Evolutionary conservation across 2,113 vertebrate species (phyloP).

Genomic region (Arenaria interpres): DNA sequence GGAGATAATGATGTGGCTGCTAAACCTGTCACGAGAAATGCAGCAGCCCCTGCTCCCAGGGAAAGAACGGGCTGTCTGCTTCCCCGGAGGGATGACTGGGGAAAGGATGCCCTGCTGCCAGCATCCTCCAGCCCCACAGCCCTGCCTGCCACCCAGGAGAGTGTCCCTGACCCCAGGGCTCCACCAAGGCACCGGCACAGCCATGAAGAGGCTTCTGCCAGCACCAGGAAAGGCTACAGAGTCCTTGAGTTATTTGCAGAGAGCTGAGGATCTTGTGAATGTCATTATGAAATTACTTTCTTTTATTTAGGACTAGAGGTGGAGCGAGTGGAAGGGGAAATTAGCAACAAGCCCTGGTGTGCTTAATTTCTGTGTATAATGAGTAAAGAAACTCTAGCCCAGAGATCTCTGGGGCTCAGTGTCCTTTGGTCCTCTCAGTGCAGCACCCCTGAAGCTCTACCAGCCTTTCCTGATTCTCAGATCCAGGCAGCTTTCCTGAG

Average conservation of each 20-base stretch:
- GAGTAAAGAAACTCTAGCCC: neutral
- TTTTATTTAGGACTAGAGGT: neutral
- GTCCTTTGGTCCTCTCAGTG: neutral
- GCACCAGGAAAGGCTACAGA: neutral
- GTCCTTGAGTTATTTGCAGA: neutral
- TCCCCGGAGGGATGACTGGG: neutral
- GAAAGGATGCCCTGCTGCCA: neutral
- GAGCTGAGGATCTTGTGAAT: neutral
- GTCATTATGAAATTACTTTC: neutral
- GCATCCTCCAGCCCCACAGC: neutral
- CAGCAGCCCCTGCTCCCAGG: neutral
- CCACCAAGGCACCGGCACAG: neutral
- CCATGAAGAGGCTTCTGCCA: neutral
- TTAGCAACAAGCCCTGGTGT: fast-evolving
- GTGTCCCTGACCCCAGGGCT: fast-evolving
- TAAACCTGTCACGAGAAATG: neutral
- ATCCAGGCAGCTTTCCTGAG: neutral
- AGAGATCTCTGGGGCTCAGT: neutral
- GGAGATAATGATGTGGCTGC: neutral
- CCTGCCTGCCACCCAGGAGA: neutral
- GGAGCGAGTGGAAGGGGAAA: neutral
- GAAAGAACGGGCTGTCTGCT: neutral
- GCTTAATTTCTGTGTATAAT: neutral
- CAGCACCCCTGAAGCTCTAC: neutral
- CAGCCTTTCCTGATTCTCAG: neutral